A percentile compares a stretch with the other conserved stretches of the same genome.
phyloP scores from a whole-genome alignment of 2,888 invertebrate species.

The Drosophila colorata region DNA sequence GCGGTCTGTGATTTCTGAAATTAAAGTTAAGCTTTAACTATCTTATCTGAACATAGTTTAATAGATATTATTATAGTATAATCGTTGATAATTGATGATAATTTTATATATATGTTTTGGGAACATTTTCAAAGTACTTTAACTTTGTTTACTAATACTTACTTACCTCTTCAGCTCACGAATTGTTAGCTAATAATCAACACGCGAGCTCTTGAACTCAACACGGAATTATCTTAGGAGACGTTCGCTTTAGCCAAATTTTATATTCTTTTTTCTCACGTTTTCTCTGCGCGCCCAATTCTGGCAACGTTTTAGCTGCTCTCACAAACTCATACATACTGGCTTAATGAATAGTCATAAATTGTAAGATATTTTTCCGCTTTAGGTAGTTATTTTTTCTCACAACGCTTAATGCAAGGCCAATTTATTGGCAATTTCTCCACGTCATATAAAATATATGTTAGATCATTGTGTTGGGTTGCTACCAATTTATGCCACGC shows the following conservation, averaged over 20 bases:
- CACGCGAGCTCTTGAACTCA: background rate
- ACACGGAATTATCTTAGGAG: too few species aligned
- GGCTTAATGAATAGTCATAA: conserved; percentile 69
- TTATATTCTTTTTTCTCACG: background rate
- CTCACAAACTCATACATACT: conserved; percentile 14
- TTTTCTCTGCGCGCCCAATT: background rate
- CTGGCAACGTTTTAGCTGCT: conserved; percentile 3
- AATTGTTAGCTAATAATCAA: background rate
- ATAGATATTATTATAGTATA: too few species aligned
- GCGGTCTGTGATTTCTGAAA: too few species aligned
- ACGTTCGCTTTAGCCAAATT: too few species aligned
- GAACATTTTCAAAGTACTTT: too few species aligned
- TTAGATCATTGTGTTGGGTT: conserved; percentile 17
- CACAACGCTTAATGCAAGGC: conserved; percentile 44
- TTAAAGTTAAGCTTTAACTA: too few species aligned
- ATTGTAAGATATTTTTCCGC: conserved; percentile 43
- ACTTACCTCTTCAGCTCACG: too few species aligned
- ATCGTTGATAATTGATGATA: too few species aligned
- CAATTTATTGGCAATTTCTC: conserved; percentile 77
- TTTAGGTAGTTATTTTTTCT: conserved; percentile 31
- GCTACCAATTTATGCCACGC: conserved; percentile 22
- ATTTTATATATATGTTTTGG: too few species aligned
- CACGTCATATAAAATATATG: conserved; percentile 26
- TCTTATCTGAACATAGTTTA: too few species aligned
- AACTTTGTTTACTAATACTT: too few species aligned